Evolutionary conservation across 2,888 invertebrate species (phyloP).

Genomic region (Altica lythri): DNA sequence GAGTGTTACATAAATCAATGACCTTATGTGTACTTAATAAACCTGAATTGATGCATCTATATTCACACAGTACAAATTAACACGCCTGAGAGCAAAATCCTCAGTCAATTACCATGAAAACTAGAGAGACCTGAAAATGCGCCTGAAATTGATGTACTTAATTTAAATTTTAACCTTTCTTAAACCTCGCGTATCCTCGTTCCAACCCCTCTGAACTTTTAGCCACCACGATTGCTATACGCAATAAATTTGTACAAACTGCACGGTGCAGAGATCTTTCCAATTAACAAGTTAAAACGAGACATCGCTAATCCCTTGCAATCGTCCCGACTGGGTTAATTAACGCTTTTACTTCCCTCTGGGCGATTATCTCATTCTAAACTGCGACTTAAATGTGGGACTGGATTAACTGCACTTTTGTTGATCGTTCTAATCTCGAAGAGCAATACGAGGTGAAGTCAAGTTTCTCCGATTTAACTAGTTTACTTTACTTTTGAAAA

Average conservation of each 20-base stretch:
- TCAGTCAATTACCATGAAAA: constrained; percentile 19
- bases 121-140: constrained; percentile 18
- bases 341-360: constrained; percentile 44
- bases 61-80: no score
- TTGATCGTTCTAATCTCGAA: constrained; percentile 9
- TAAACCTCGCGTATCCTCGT: background rate
- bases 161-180: constrained; percentile 28
- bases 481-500: no score
- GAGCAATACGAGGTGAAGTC: no score
- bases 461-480: no score
- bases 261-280: constrained; percentile 38
- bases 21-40: no score
- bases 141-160: constrained; percentile 27
- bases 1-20: no score
- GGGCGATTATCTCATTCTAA: constrained; percentile 48
- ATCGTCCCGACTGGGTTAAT: constrained; percentile 49
- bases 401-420: constrained; percentile 20
- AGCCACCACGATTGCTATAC: background rate
- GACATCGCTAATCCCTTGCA: constrained; percentile 47
- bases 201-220: background rate
- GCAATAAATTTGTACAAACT: constrained; percentile 22
- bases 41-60: no score
- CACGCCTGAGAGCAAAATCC: constrained; percentile 2
- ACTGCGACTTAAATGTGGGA: constrained; percentile 28
- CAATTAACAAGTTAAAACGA: constrained; percentile 50